phyloP scores from a whole-genome alignment of 2,888 invertebrate species.

The Syrista parreyssii region DNA sequence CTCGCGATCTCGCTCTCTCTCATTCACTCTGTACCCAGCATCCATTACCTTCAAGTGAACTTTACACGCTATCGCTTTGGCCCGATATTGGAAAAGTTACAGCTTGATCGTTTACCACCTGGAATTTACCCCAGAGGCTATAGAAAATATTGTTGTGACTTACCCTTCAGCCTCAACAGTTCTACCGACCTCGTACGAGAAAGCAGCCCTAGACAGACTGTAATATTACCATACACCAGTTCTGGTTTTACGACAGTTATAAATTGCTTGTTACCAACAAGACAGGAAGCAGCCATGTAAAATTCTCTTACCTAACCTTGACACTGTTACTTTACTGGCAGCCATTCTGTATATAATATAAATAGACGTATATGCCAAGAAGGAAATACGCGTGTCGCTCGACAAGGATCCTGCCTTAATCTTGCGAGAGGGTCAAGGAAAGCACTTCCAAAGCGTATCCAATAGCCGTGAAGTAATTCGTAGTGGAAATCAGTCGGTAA shows the following conservation, averaged over 20 bases:
- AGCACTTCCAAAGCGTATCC: neutral
- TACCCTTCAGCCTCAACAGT: neutral
- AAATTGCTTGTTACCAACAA: neutral
- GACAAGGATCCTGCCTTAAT: neutral
- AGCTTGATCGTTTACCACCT: neutral
- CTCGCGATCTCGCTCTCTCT: no score
- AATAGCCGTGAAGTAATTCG: neutral
- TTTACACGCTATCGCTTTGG: neutral
- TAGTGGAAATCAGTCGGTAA: neutral
- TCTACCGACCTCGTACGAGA: neutral
- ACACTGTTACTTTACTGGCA: neutral
- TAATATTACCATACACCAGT: neutral
- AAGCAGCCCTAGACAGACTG: neutral
- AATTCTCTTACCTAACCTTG: neutral
- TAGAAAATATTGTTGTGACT: neutral
- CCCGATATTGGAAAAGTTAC: neutral
- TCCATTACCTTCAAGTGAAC: neutral
- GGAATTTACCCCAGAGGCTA: neutral
- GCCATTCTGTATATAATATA: neutral
- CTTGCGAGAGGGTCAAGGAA: neutral
- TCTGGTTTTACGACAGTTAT: neutral
- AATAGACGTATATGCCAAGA: neutral
- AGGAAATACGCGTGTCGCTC: neutral
- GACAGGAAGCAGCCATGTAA: neutral
- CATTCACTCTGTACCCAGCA: neutral